phyloP scores from a whole-genome alignment of 1,140 invertebrate species.

The Conus ventricosus region DNA sequence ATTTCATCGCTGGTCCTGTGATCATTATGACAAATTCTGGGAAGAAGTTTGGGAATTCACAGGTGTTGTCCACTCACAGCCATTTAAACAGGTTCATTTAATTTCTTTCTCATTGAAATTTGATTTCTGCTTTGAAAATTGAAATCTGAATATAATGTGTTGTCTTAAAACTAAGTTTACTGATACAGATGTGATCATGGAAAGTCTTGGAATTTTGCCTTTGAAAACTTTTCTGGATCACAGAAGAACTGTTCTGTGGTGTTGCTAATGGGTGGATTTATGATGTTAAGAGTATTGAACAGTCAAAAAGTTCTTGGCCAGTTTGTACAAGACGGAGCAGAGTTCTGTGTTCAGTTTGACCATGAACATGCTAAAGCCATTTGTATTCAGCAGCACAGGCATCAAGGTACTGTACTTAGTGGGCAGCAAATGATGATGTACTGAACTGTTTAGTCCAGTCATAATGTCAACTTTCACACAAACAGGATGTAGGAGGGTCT shows the following conservation, averaged over 20 bases:
- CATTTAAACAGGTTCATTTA: constrained; percentile 67
- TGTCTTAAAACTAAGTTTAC: not conserved
- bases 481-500: no score
- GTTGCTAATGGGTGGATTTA: constrained; percentile 40
- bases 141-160: no score
- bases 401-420: no score
- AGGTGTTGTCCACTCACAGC: constrained; percentile 69
- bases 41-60: constrained; percentile 74
- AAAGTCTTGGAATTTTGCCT: not conserved
- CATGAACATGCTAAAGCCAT: no score
- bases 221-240: not conserved
- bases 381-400: no score
- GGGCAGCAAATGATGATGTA: no score
- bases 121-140: no score
- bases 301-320: no score
- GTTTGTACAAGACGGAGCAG: no score
- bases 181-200: not conserved
- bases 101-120: not conserved
- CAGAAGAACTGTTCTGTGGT: not conserved
- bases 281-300: not conserved
- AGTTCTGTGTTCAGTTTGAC: no score
- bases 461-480: no score
- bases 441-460: no score
- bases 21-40: constrained; percentile 76
- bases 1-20: constrained; percentile 76